phyloP scores from a whole-genome alignment of 2,113 vertebrate genomes.

The Heloderma charlesbogerti region DNA sequence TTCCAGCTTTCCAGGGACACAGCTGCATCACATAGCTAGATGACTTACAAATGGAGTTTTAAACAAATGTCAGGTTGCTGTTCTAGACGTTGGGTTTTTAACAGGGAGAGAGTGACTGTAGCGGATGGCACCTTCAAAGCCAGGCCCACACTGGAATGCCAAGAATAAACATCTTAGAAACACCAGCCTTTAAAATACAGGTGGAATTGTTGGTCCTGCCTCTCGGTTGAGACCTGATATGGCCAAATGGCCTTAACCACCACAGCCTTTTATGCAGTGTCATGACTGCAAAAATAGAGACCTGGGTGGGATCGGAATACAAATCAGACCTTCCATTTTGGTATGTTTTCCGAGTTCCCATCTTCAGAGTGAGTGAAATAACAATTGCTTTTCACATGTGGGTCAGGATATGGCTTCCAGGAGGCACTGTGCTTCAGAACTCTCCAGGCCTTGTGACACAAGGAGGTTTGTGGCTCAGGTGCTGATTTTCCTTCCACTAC shows the following conservation, averaged over 20 bases:
- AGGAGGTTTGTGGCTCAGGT: background rate
- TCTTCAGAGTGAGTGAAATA: background rate
- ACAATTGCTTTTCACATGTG: background rate
- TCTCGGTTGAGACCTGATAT: fast-evolving
- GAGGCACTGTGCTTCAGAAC: background rate
- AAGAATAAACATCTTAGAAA: background rate
- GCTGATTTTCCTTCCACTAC: background rate
- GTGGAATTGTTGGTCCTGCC: fast-evolving
- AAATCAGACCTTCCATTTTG: background rate
- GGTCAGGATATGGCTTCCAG: background rate
- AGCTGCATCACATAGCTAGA: too few relatives aligned
- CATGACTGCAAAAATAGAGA: fast-evolving
- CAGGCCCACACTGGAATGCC: background rate
- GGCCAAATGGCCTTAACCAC: fast-evolving
- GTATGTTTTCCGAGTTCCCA: background rate
- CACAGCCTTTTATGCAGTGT: background rate
- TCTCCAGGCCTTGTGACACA: background rate
- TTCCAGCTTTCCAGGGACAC: background rate
- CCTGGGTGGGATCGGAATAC: background rate
- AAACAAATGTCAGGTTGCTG: background rate
- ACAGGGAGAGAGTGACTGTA: background rate
- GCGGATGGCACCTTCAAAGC: fast-evolving
- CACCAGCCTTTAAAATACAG: background rate
- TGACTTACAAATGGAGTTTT: background rate
- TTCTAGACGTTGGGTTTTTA: background rate